Evolutionary conservation across 2,797 vertebrate genomes (phyloP).

Genomic region (Chiroxiphia lanceolata): DNA sequence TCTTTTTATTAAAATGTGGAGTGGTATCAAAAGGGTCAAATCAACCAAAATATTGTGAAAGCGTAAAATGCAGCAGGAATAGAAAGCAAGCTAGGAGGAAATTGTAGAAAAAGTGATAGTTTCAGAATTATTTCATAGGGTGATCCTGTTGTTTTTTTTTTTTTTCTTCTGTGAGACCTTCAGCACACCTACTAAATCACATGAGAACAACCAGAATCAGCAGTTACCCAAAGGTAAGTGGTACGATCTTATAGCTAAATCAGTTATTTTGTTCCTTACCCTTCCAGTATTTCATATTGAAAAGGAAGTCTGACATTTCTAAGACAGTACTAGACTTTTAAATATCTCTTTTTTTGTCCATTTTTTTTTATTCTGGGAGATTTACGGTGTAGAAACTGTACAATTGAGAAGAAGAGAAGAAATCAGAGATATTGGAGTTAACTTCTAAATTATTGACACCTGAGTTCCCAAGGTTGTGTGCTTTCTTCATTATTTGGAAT

Average conservation of each 20-base stretch:
- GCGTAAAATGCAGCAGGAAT: not conserved
- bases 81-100: not conserved
- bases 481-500: not conserved
- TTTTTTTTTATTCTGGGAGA: not conserved
- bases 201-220: not conserved
- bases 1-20: not conserved
- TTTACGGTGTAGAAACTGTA: not conserved
- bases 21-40: conserved; percentile 4
- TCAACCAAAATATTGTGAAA: not conserved
- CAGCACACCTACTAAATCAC: not conserved
- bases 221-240: not conserved
- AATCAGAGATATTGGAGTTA: not conserved
- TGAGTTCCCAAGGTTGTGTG: not conserved
- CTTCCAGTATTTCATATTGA: not conserved
- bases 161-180: not conserved
- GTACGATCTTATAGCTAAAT: not conserved
- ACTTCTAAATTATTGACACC: not conserved
- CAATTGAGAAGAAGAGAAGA: not conserved
- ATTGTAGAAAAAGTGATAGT: not conserved
- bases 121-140: not conserved
- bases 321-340: not conserved
- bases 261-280: not conserved
- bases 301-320: not conserved
- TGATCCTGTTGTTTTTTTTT: not conserved
- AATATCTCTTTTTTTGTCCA: not conserved